Evolutionary conservation across 2,113 vertebrate genomes (phyloP).

Genomic region (Acanthisitta chloris): DNA sequence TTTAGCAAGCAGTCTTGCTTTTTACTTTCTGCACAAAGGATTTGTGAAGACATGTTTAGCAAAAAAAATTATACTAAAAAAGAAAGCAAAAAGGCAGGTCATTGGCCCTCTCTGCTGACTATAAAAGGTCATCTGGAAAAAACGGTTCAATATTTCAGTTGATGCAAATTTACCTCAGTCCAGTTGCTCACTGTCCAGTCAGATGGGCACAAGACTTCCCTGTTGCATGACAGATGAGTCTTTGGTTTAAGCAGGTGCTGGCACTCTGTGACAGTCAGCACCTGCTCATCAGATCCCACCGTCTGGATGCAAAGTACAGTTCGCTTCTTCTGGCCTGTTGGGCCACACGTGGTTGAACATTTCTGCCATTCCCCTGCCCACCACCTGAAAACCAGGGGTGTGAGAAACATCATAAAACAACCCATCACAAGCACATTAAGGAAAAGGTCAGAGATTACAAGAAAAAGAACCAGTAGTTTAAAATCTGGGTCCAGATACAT

Average conservation of each 20-base stretch:
- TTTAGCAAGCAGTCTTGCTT: background rate
- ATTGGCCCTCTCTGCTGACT: background rate
- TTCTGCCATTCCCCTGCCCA: constrained; percentile 97
- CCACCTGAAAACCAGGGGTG: constrained; percentile 78
- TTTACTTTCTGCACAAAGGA: background rate
- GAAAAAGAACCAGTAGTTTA: background rate
- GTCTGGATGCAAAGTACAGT: constrained; percentile 91
- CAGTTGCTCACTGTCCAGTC: constrained; percentile 91
- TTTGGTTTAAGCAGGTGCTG: constrained; percentile 91
- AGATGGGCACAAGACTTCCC: constrained; percentile 87
- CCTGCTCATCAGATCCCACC: constrained; percentile 86
- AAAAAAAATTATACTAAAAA: background rate
- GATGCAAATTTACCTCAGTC: constrained; percentile 79
- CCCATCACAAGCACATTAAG: background rate
- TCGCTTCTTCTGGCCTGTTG: constrained; percentile 85
- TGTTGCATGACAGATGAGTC: constrained; percentile 85
- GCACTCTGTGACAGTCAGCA: constrained; percentile 82
- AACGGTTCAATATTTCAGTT: background rate
- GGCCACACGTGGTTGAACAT: constrained; percentile 87
- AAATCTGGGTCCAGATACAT: background rate
- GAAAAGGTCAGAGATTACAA: background rate
- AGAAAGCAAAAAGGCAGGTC: background rate
- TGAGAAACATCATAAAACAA: background rate
- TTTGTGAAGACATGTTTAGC: background rate
- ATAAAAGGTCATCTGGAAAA: background rate